These are phyloP conservation scores for Buphagus erythrorhynchus DNA, from an alignment of 2,797 vertebrate species.

Conservation along the genomic window DNA sequence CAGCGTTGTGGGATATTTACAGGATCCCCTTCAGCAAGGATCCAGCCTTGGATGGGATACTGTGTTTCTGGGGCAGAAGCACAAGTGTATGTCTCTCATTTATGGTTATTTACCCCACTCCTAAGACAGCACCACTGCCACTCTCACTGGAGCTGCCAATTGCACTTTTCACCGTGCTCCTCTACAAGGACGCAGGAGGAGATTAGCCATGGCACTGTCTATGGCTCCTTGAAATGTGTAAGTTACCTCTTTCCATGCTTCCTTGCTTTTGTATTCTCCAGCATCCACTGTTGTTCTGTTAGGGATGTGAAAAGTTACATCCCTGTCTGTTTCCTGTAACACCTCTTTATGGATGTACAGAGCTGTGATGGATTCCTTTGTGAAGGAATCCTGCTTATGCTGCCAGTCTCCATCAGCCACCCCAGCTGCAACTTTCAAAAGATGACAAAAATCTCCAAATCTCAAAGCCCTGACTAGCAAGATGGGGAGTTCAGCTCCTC, in stretches of 20 bases:
- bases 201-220: not conserved
- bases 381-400: not conserved
- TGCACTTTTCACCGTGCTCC: not conserved
- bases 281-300: not conserved
- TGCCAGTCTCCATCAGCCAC: not conserved
- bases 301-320: not conserved
- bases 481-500: not conserved
- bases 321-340: not conserved
- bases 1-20: not conserved
- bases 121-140: not conserved
- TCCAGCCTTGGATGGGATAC: not conserved
- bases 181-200: not conserved
- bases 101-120: too few relatives aligned
- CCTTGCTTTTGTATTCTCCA: rapidly evolving
- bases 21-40: not conserved
- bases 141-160: not conserved
- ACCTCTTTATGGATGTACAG: not conserved
- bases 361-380: rapidly evolving
- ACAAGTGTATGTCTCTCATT: not conserved
- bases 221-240: not conserved
- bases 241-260: not conserved
- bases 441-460: not conserved
- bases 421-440: not conserved
- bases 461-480: not conserved
- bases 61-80: not conserved